A percentile compares a stretch with the other conserved stretches of the same genome.
phyloP scores from a whole-genome alignment of 2,797 vertebrate genomes.

The Molossus molossus region DNA sequence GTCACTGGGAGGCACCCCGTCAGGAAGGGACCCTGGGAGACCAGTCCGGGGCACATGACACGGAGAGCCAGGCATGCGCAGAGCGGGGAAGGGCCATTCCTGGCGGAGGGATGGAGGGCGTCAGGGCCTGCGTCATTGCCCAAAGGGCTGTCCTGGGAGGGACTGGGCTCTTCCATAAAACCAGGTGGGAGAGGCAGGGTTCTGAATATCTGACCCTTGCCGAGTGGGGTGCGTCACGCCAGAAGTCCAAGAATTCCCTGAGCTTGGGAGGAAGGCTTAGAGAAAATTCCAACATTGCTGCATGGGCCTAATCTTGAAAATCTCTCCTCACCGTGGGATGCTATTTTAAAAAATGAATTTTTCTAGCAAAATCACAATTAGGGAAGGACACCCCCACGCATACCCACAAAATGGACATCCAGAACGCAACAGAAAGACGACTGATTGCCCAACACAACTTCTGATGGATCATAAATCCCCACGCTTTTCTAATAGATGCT shows the following conservation, averaged over 20 bases:
- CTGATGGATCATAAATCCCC: conserved; percentile 73
- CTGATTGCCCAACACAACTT: background rate
- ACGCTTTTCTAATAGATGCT: conserved; percentile 81
- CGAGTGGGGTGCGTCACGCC: background rate
- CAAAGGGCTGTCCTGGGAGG: too few relatives aligned
- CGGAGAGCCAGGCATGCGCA: too few relatives aligned
- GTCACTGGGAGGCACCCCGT: too few relatives aligned
- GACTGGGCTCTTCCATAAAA: background rate
- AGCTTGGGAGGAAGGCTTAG: background rate
- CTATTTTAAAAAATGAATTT: background rate
- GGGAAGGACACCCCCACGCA: background rate
- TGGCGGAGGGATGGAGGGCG: too few relatives aligned
- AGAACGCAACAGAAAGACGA: conserved; percentile 2
- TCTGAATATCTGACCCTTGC: background rate
- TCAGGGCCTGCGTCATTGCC: too few relatives aligned
- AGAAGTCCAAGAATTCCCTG: background rate
- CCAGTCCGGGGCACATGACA: too few relatives aligned
- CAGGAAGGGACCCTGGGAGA: too few relatives aligned
- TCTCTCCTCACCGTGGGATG: background rate
- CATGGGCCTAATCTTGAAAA: background rate
- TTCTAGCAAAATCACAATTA: conserved; percentile 33
- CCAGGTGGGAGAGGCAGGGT: background rate
- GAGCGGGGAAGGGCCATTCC: too few relatives aligned
- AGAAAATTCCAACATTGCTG: background rate
- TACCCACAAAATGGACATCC: background rate